Evolutionary conservation across 2,797 vertebrate genomes (phyloP), one percentile per base, ranked within the genome.

Genomic region (Myiotriccus ornatus): DNA sequence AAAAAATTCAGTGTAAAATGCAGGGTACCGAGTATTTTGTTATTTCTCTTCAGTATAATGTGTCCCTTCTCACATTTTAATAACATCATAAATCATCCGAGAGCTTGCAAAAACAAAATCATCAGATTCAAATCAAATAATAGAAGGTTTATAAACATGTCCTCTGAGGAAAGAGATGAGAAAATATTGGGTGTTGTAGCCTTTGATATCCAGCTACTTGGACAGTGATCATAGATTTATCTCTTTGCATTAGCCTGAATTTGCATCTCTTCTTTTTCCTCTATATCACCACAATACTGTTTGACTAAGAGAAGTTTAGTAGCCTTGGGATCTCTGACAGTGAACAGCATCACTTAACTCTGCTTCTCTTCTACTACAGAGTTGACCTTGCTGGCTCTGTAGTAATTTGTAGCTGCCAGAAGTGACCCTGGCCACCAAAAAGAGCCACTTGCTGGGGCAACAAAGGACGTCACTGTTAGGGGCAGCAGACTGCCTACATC

Each of bases 321-420:
- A 87, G 14, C 37, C 65, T 55, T 88, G 50, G 35, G 11, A 64
- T 60, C 35, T 62, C 35, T 59, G 37, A 39, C 8, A 62, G 65
- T 34, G 68, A 20, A 55, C 12, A 13, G 50, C 64, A 87, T 37
- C 49, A 65, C n/a, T 89, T 64, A 86, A 83, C 23, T 64, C 24
- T 22, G 50, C 43, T 83, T n/a, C 46, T 73, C 27, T 55, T 87
- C 70, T 67, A 41, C 67, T 50, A 75, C 18, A 69, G 30, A 43
- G 35, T 3, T 80, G 37, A 78, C 52, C 28, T 67, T 2, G 2
- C 21, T 49, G 73, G 37, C 1, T 1, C 24, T 0, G 0, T 5
- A 28, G 14, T 37, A 89, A 73, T 15, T 16, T 70, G 21, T 23
- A 57, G 59, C 17, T 73, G 19, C 17, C 34, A 43, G 34, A 67